Percentiles rank a stretch among this genome's conserved stretches.
Conservation (phyloP, 2,113 vertebrate species). For the Gymnocephalus cernua region DNA sequence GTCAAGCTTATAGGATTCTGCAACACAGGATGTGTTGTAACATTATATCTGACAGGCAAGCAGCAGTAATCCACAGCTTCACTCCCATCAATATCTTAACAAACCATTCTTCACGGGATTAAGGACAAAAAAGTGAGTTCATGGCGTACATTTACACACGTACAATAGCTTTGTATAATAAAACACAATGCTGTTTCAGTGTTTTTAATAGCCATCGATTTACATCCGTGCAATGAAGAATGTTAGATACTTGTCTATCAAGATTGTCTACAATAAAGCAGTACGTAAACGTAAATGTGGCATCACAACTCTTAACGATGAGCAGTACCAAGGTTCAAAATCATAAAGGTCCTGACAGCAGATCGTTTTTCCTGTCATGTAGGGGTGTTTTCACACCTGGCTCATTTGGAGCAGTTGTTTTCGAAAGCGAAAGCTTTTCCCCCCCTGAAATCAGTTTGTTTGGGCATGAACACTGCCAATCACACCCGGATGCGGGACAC, state of each 20-base stretch:
- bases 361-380: not conserved
- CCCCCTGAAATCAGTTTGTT: no score
- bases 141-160: constrained; percentile 17
- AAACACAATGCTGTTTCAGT: constrained; percentile 18
- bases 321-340: not conserved
- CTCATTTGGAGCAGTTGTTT: no score
- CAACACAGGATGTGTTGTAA: constrained; percentile 39
- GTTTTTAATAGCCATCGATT: not conserved
- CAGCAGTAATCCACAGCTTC: constrained; percentile 35
- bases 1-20: constrained; percentile 13
- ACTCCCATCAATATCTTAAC: constrained; percentile 24
- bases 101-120: not conserved
- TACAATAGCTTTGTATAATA: constrained; percentile 2
- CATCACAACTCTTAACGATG: not conserved
- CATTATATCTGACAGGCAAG: constrained; percentile 48
- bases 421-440: no score
- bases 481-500: no score
- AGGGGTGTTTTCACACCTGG: no score
- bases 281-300: no score
- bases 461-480: no score
- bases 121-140: constrained; percentile 3
- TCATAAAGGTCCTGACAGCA: not conserved
- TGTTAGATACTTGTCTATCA: no score
- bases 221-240: no score
- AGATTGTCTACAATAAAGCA: not conserved